Evolutionary conservation across 2,888 invertebrate genomes (phyloP), one percentile per base, ranked within the genome.

Genomic region (Coleophora deauratella): DNA sequence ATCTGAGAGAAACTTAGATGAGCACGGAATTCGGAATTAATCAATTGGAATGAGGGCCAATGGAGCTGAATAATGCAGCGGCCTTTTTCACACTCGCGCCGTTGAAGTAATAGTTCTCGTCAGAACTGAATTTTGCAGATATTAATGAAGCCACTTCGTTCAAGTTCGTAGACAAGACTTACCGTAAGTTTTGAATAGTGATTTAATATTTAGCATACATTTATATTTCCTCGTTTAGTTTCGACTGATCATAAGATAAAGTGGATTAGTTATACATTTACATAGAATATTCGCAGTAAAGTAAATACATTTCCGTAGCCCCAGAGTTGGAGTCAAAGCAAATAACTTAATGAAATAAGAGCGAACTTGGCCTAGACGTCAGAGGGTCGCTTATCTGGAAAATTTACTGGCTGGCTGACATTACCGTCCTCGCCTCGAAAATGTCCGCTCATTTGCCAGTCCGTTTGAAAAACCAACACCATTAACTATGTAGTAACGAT

Each of bases 321-420:
- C 49, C 49, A 34, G 54, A 65, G 62, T 62, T 66, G 58, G 60
- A 71, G 66, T 72, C 66, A 72, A 72, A 72, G 72, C 71, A 77
- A 80, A 76, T 73, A 71, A 72, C 65, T 73, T 72, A 78, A 79
- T 78, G 72, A 74, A 79, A 76, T 76, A 74, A 77, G 64, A 64
- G 66, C 56, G 62, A 65, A 66, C 65, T 60, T 66, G 69, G 68
- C 69, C 72, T 69, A 66, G 66, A 59, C 67, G 74, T 73, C 73
- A 66, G 69, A 63, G 69, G 61, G 57, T 61, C 57, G 77, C 76
- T 81, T 81, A 81, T 82, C 81, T 74, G 65, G 62, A 65, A 73
- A 80, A 82, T 81, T 79, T 80, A 81, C 74, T 78, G 74, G 71
- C 72, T 76, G 61, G 66, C 71, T 78, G 82, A 81, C 81, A 75